Base-by-base conservation (phyloP, 2,888 invertebrate genomes). In the Dolichomitus sp. region DNA sequence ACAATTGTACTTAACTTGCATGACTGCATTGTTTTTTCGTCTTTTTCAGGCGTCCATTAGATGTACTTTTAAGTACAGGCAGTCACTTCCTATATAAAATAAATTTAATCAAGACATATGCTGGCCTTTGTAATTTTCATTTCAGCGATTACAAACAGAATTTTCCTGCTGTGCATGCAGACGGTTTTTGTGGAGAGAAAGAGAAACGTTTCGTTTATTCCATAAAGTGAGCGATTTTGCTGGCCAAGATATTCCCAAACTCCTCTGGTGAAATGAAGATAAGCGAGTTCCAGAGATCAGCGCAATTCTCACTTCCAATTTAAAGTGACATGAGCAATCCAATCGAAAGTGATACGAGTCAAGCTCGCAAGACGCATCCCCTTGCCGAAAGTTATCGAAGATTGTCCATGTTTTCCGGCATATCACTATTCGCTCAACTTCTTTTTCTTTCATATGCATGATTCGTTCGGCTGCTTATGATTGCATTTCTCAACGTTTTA, bases 201-300 rank as follows among this genome's bases (percentile, higher is more conserved):
- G 52, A 11, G 23, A 52, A 14, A 33, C 57, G 6, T 59, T 14
- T 59, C 33, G 11, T 59, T 59, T 33, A 33, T n/a, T 33, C n/a
- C 9, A n/a, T n/a, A 33, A 59, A 59, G 30, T 59, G 14, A n/a
- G 11, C 57, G 33, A 33, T n/a, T 59, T 59, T 30, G 33, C 30
- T 33, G 57, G 33, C 14, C 19, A 23, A 33, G 33, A 50, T 50
- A 11, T 68, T n/a, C 12, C 50, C 9, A 48, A 50, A 68, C 33
- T 30, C 66, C 61, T 33, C 9, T 4, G 40, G 52, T 17, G 14
- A 33, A 52, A 52, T 54, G n/a, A 40, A 69, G 33, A 52, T 69
- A 52, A 23, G 30, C 68, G 52, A 69, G 52, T 54, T 14, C 23
- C 68, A 11, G 33, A 37, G 68, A 37, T 19, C 68, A 69, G 14